Base-by-base conservation (phyloP, 2,797 vertebrate genomes). In the Tragelaphus oryx region DNA sequence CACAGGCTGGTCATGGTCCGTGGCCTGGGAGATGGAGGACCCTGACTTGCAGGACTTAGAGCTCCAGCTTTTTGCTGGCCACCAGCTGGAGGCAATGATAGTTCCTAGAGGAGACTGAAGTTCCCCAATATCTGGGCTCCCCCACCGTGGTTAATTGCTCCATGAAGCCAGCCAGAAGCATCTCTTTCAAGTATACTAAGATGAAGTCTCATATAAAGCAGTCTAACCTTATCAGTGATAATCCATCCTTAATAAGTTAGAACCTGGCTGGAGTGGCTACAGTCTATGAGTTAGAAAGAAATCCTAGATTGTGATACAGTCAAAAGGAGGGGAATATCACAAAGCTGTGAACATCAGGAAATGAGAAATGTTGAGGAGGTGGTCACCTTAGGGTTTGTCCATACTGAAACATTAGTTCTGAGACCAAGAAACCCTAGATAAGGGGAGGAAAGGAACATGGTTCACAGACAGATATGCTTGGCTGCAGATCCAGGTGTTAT, bases 351-450 rank as follows among this genome's bases (percentile, higher is more conserved):
- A 90, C 44, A 57, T 13, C 4, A 87, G 18, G 13, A 83, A 18
- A 4, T 22, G 3, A 86, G 68, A 80, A 46, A 48, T 59, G 54
- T 3, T 33, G 60, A 48, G 54, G n/a, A 18, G 4, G 20, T 46
- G 11, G 6, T 78, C 33, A 44, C 30, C 59, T 37, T 50, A 48
- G 1, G 4, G 14, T 81, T 3, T 96, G 2, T n/a, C 17, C 17
- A 93, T 12, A 8, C 62, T 62, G 10, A 93, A 90, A 16, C 28
- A 5, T 17, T 84, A 16, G 3, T 76, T 46, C 86, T 30, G 87
- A 91, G 33, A 80, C 8, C 6, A 91, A 81, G 26, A 81, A 78
- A 48, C 33, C 8, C 76, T 82, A 80, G 30, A 59, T 62, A 78
- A 79, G 86, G 14, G 8, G 8, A 1, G 20, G 11, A 84, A 88